Evolutionary conservation across 1,140 invertebrate species (phyloP).

Genomic region (Trachymyrmex cornetzi): DNA sequence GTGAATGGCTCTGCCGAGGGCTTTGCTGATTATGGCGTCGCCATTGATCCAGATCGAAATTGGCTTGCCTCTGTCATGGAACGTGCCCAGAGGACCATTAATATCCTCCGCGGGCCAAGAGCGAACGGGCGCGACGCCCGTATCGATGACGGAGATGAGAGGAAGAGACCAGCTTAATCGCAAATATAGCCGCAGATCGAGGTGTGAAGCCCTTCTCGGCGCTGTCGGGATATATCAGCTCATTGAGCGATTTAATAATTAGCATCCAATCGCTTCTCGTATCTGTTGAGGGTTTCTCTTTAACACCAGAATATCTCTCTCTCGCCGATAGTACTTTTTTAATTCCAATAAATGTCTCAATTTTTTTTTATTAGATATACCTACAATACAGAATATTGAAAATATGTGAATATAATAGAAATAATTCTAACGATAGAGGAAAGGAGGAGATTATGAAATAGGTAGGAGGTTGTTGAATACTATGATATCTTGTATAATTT

Average conservation of each 20-base stretch:
- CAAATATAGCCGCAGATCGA: constrained; percentile 50
- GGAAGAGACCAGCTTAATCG: constrained; percentile 40
- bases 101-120: constrained; percentile 65
- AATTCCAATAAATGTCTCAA: too few relatives aligned
- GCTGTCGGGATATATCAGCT: constrained; percentile 29
- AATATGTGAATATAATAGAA: too few relatives aligned
- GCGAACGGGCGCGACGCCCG: constrained; percentile 33
- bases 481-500: too few relatives aligned
- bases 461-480: too few relatives aligned
- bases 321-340: too few relatives aligned
- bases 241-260: constrained; percentile 24
- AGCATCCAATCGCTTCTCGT: background rate
- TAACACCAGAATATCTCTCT: background rate
- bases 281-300: background rate
- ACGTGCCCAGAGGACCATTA: constrained; percentile 73
- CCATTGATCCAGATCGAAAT: constrained; percentile 76
- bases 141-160: constrained; percentile 38
- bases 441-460: too few relatives aligned
- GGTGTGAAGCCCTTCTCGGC: constrained; percentile 32
- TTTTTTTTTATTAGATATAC: too few relatives aligned
- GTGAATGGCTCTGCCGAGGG: constrained; percentile 74
- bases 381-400: too few relatives aligned
- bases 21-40: constrained; percentile 76
- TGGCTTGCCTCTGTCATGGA: constrained; percentile 74
- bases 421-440: too few relatives aligned